These are phyloP conservation scores for Kryptopterus vitreolus DNA, from an alignment of 2,797 vertebrate genomes.

Conservation along the genomic window DNA sequence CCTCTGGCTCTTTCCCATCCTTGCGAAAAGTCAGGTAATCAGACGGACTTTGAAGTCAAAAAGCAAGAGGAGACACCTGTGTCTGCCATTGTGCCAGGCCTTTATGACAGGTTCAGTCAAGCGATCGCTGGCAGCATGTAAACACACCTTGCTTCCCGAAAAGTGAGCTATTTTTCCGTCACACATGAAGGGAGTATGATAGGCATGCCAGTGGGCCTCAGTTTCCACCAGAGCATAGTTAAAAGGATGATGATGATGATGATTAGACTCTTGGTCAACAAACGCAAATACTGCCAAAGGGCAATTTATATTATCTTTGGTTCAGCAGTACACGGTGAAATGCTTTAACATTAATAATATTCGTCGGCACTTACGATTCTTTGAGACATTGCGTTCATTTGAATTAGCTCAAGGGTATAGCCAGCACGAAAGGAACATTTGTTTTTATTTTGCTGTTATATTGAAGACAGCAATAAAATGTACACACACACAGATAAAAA, in stretches of 20 bases:
- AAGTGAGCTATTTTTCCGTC: slow-evolving; percentile 18
- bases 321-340: slow-evolving; percentile 8
- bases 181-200: neutral
- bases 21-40: slow-evolving; percentile 50
- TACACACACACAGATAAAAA: neutral
- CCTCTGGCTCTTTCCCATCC: slow-evolving; percentile 45
- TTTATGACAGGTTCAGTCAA: slow-evolving; percentile 42
- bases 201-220: neutral
- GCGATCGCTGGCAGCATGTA: slow-evolving; percentile 40
- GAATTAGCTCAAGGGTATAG: neutral
- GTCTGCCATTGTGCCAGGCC: slow-evolving; percentile 48
- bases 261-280: slow-evolving; percentile 16
- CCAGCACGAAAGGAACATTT: neutral
- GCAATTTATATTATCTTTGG: slow-evolving; percentile 11
- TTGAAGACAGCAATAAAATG: neutral
- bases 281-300: slow-evolving; percentile 27
- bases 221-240: slow-evolving; percentile 21
- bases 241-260: slow-evolving; percentile 28
- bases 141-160: slow-evolving; percentile 44
- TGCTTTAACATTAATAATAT: neutral
- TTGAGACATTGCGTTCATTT: neutral
- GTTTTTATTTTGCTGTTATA: slow-evolving; percentile 4
- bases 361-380: neutral
- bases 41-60: slow-evolving; percentile 51
- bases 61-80: slow-evolving; percentile 44